Evolutionary conservation across 1,140 invertebrate genomes (phyloP).

Genomic region (Bombus confusus): DNA sequence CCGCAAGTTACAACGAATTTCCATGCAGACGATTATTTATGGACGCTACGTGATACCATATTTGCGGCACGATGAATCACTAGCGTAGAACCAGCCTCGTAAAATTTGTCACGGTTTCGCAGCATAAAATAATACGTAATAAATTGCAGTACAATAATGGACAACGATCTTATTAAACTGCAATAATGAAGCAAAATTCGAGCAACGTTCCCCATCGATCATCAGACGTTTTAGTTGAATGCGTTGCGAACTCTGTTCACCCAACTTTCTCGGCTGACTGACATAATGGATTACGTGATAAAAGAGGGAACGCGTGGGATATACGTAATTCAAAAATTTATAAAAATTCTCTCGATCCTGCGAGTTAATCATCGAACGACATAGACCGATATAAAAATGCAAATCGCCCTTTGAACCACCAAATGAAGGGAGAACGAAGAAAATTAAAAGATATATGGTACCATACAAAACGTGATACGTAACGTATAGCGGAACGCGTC

Average conservation of each 20-base stretch:
- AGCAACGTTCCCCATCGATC: neutral
- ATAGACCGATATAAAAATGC: neutral
- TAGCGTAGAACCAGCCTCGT: slow-evolving; percentile 8
- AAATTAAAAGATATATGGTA: neutral
- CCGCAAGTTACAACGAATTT: slow-evolving; percentile 17
- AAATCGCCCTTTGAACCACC: neutral
- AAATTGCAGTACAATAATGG: slow-evolving; percentile 29
- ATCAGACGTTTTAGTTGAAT: neutral
- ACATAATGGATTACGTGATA: neutral
- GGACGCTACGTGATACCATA: slow-evolving; percentile 36
- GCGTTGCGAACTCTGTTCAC: neutral
- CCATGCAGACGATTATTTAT: slow-evolving; percentile 34
- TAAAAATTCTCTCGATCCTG: neutral
- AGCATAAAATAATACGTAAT: slow-evolving; percentile 39
- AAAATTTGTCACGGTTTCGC: slow-evolving; percentile 45
- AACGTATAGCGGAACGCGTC: neutral
- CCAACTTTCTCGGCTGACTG: neutral
- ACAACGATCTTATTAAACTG: slow-evolving; percentile 45
- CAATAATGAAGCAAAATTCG: slow-evolving; percentile 29
- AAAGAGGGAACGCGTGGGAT: neutral
- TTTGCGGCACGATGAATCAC: slow-evolving; percentile 45
- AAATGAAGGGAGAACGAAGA: neutral
- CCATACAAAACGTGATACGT: no score
- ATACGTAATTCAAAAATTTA: neutral
- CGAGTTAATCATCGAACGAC: neutral